Evolutionary conservation across 1,140 invertebrate genomes (phyloP), one percentile per base, ranked within the genome.

Genomic region (Halyomorpha halys): DNA sequence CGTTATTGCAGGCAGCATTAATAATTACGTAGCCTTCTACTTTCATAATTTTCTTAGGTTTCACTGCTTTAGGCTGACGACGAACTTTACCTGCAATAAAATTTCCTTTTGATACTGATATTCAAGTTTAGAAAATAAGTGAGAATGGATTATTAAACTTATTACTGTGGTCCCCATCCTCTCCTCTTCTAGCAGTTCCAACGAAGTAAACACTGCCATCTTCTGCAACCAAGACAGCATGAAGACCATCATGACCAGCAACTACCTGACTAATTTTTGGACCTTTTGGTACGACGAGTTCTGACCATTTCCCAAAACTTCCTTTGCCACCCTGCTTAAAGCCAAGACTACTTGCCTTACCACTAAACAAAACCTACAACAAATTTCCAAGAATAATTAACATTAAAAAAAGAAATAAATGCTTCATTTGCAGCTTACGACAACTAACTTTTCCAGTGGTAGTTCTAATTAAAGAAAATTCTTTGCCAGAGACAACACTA

Each of bases 11-110:
- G 5, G 93, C 91, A 1, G 86, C 86, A 72, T 83, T 83, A 0
- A 89, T 79, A 15, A 97, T 84, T 70, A 83, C 81, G 71, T 93
- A 85, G 0, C 89, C 86, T 69, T 96, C 93, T 34, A 96, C 83
- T 77, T 91, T 91, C 54, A 85, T 82, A 78, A 97, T 93, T 76
- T 90, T 94, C 75, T 94, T 94, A 61, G 91, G 91, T 73, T 95
- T 93, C 0, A 87, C 84, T 8, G 92, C 86, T 77, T 96, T 96
- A 0, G 90, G 87, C 72, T 91, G 90, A 21, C 93, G 76, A 4
- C 94, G 80, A 51, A 84, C 83, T 78, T 95, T 82, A 74, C 84
- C 78, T 86, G 74, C 21, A 68, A 66, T n/a, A 39, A 39, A 49
- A 61, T 59, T 39, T 53, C 49, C 47, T n/a, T 49, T 19, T 49